Evolutionary conservation across 1,140 invertebrate genomes (phyloP).

Genomic region (Pantala flavescens): DNA sequence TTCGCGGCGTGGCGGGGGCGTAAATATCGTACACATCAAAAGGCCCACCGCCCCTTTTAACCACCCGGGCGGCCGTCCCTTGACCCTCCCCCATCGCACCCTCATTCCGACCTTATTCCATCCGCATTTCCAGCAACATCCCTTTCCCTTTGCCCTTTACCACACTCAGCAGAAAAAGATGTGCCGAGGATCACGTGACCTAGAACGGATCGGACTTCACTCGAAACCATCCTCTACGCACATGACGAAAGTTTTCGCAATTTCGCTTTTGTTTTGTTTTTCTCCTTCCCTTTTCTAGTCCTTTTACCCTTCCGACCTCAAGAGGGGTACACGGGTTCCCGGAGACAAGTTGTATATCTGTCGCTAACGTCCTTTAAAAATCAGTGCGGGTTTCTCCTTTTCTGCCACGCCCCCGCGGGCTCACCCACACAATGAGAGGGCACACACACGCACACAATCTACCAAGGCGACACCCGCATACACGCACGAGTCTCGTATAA

Average conservation of each 20-base stretch:
- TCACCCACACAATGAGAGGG: background rate
- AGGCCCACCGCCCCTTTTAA: background rate
- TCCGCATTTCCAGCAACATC: no score
- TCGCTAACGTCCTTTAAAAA: background rate
- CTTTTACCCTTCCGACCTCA: background rate
- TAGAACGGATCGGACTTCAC: no score
- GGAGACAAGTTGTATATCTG: background rate
- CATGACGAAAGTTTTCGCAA: no score
- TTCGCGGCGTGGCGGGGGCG: background rate
- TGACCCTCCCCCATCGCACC: background rate
- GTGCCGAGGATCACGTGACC: no score
- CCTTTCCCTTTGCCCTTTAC: no score
- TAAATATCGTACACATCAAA: background rate
- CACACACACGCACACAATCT: no score
- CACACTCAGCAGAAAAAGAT: no score
- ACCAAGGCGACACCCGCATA: no score
- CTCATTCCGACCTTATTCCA: background rate
- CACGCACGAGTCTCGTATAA: no score
- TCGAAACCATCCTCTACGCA: no score
- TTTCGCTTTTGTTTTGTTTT: background rate
- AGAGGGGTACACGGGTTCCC: background rate
- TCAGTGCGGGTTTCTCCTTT: background rate
- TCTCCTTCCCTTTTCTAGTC: background rate
- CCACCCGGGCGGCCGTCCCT: background rate
- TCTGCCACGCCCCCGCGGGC: background rate